A percentile compares a stretch with the other conserved stretches of the same genome.
Conservation (phyloP, 1,140 invertebrate species). For the Drosophila equinoxialis region DNA sequence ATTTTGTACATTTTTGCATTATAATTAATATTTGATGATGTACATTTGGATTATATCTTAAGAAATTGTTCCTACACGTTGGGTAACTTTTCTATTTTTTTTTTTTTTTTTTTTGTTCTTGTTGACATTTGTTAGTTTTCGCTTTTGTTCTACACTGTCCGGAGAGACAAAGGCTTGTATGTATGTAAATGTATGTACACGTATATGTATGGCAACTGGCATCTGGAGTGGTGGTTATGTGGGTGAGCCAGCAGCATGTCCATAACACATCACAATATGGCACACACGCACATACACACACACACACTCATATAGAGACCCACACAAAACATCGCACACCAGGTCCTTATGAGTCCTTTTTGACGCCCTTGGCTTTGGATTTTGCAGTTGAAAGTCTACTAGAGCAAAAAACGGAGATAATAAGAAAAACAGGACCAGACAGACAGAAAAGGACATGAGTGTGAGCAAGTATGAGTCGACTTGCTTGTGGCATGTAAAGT, state of each 20-base stretch:
- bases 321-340: constrained; percentile 9
- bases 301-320: not conserved
- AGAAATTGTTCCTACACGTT: not conserved
- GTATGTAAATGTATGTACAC: not conserved
- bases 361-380: constrained; percentile 58
- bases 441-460: not conserved
- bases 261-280: constrained; percentile 54
- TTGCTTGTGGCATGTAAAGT: constrained; percentile 63
- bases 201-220: constrained; percentile 3
- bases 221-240: constrained; percentile 13
- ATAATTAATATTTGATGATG: not conserved
- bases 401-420: not conserved
- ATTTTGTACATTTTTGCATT: not conserved
- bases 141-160: not conserved
- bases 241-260: constrained; percentile 32
- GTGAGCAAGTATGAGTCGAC: constrained; percentile 36
- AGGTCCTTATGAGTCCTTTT: constrained; percentile 41
- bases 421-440: not conserved
- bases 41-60: not conserved
- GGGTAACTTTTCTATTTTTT: no score
- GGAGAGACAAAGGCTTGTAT: not conserved
- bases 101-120: not conserved
- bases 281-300: constrained; percentile 11
- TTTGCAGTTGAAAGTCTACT: constrained; percentile 22
- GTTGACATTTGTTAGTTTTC: constrained; percentile 1